These are phyloP conservation scores for Halisarca cf. caerulea DNA, from an alignment of 37 sponge, comb jelly and placozoan genomes.

Conservation along the genomic window DNA sequence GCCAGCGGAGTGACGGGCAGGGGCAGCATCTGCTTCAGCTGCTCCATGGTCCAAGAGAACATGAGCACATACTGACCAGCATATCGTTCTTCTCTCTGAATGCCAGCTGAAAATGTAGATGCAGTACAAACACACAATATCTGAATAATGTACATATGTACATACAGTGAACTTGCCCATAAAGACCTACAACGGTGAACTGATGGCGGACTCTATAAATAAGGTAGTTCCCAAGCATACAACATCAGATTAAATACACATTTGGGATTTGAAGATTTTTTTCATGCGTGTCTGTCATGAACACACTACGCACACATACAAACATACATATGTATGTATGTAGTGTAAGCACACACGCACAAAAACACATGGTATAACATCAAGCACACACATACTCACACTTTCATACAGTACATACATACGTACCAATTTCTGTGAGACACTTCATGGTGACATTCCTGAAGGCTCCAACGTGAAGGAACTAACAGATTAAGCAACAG, in stretches of 20 bases:
- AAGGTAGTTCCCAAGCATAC: too few relatives aligned
- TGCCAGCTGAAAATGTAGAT: constrained; percentile 61
- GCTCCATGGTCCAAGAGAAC: constrained; percentile 87
- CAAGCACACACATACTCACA: not conserved
- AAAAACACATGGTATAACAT: not conserved
- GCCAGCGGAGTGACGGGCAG: constrained; percentile 71
- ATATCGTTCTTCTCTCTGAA: constrained; percentile 81
- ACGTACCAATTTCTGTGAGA: constrained; percentile 92
- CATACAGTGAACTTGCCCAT: too few relatives aligned
- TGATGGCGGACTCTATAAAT: too few relatives aligned
- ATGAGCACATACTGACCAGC: constrained; percentile 74
- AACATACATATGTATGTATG: not conserved
- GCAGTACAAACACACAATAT: too few relatives aligned
- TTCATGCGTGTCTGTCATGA: too few relatives aligned
- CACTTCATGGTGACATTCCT: constrained; percentile 97
- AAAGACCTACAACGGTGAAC: too few relatives aligned
- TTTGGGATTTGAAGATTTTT: too few relatives aligned
- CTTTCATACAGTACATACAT: not conserved
- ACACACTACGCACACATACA: constrained; percentile 6
- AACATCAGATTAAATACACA: too few relatives aligned
- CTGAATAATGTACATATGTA: not conserved
- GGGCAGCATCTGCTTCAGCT: constrained; percentile 97
- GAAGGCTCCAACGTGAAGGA: constrained; percentile 93
- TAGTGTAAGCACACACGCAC: not conserved
- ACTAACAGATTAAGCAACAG: constrained; percentile 42